A percentile compares a stretch with the other conserved stretches of the same genome.
phyloP scores from a whole-genome alignment of 2,888 invertebrate species.

The Coleophora flavipennella region DNA sequence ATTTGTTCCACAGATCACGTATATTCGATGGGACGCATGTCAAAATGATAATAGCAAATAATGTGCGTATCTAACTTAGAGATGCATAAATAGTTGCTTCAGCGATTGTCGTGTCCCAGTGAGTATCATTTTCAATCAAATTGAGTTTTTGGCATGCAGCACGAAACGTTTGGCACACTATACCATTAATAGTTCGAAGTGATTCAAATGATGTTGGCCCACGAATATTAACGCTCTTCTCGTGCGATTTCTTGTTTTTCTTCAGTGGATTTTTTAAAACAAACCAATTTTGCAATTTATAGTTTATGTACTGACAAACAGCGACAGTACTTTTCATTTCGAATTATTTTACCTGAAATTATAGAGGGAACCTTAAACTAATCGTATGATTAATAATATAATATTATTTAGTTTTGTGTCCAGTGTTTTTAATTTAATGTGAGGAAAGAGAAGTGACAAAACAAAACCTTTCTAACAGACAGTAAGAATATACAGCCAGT shows the following conservation, averaged over 20 bases:
- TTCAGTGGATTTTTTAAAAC: too few species aligned
- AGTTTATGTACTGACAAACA: too few species aligned
- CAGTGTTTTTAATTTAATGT: too few species aligned
- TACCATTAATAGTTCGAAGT: conserved; percentile 1
- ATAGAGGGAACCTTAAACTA: too few species aligned
- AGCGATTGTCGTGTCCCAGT: conserved; percentile 14
- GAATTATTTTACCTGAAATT: too few species aligned
- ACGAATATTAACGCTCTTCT: neutral
- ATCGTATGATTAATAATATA: too few species aligned
- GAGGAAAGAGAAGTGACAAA: too few species aligned
- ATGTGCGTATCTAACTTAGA: conserved; percentile 9
- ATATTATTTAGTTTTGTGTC: too few species aligned
- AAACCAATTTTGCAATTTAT: too few species aligned
- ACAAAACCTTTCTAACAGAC: too few species aligned
- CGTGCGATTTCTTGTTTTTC: neutral
- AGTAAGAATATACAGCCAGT: too few species aligned
- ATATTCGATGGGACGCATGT: conserved; percentile 15
- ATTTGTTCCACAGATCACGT: conserved; percentile 15
- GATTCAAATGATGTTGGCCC: conserved; percentile 1
- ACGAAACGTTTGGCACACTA: neutral
- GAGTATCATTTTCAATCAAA: conserved; percentile 13
- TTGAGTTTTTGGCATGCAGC: neutral
- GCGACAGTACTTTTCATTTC: too few species aligned
- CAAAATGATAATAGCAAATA: conserved; percentile 9
- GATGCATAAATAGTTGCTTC: conserved; percentile 10